A percentile compares a stretch with the other conserved stretches of the same genome.
Evolutionary conservation across 2,113 vertebrate species (phyloP).

Genomic region (Zapus hudsonius): DNA sequence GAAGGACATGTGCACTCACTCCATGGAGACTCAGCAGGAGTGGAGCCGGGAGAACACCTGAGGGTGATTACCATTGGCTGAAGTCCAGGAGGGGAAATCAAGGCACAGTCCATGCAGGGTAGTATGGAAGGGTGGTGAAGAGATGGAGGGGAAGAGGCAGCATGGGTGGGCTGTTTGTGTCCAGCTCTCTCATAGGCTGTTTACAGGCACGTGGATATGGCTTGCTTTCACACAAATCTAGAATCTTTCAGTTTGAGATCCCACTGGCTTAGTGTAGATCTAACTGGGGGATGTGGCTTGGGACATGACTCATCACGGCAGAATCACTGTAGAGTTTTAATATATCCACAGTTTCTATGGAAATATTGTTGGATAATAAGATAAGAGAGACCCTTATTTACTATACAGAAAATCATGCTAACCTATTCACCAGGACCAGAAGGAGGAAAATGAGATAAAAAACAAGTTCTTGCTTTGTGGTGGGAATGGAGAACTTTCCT

Average conservation of each 20-base stretch:
- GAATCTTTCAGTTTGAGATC: slow-evolving; percentile 29
- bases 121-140: neutral
- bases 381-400: slow-evolving; percentile 58
- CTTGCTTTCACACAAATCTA: slow-evolving; percentile 2
- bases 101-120: neutral
- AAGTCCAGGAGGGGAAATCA: neutral
- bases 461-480: slow-evolving; percentile 39
- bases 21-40: neutral
- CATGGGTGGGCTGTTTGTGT: too few relatives aligned
- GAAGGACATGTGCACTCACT: neutral
- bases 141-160: neutral
- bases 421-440: neutral
- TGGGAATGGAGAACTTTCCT: neutral
- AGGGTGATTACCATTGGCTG: neutral
- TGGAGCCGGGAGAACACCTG: neutral
- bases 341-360: slow-evolving; percentile 50
- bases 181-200: neutral
- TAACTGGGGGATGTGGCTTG: neutral
- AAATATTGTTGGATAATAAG: slow-evolving; percentile 60
- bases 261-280: neutral
- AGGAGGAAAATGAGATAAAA: slow-evolving; percentile 39
- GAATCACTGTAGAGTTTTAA: slow-evolving; percentile 47
- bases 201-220: neutral
- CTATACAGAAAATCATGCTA: slow-evolving; percentile 24
- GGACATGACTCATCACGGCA: neutral